A percentile compares a stretch with the other conserved stretches of the same genome.
Evolutionary conservation across 2,797 vertebrate genomes (phyloP).

Genomic region (Lacerta viridis): DNA sequence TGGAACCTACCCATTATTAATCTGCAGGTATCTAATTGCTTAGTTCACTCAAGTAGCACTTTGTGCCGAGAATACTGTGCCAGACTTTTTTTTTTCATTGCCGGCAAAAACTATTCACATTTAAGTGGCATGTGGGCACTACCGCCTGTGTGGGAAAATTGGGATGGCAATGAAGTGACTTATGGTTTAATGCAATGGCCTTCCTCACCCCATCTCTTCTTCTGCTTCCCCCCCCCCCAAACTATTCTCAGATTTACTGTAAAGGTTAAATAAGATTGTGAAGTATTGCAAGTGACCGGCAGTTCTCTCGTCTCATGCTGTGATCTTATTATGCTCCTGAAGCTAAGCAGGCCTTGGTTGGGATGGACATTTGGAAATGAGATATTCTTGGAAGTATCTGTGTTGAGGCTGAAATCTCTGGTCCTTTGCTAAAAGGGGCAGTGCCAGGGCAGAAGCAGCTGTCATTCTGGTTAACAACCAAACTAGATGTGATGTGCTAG

Average conservation of each 20-base stretch:
- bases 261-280: slow-evolving; percentile 38
- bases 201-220: not conserved
- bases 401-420: not conserved
- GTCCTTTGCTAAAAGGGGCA: not conserved
- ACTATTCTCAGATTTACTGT: slow-evolving; percentile 2
- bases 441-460: no score
- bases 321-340: not conserved
- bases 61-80: not conserved
- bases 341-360: not conserved
- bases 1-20: slow-evolving; percentile 37
- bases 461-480: not conserved
- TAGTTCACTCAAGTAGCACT: slow-evolving; percentile 44
- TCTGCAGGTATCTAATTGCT: slow-evolving; percentile 30
- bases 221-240: not conserved
- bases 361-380: not conserved
- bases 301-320: not conserved
- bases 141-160: not conserved
- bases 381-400: slow-evolving; percentile 3
- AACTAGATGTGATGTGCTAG: no score
- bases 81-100: not conserved
- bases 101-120: not conserved
- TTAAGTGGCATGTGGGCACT: not conserved
- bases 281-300: not conserved
- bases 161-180: slow-evolving; percentile 1
- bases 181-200: slow-evolving; percentile 8